A percentile compares a stretch with the other conserved stretches of the same genome.
These are phyloP conservation scores for Poecilus cupreus DNA, from an alignment of 2,888 invertebrate genomes.

Conservation along the genomic window DNA sequence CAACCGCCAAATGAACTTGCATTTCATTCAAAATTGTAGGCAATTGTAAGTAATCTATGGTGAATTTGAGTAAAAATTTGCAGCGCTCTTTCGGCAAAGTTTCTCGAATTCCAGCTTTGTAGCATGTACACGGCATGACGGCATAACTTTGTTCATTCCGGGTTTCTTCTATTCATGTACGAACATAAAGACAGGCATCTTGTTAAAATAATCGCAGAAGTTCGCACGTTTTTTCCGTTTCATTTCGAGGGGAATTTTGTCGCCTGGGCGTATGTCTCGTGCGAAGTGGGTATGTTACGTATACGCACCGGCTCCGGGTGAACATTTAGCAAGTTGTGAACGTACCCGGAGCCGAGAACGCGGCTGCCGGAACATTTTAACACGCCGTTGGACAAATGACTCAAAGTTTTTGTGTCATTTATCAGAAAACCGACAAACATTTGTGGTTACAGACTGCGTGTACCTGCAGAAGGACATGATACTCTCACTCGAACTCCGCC, in stretches of 20 bases:
- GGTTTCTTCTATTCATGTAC: constrained; percentile 40
- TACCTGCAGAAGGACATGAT: constrained; percentile 16
- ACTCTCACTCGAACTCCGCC: background rate
- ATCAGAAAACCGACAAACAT: constrained; percentile 58
- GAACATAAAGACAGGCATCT: constrained; percentile 51
- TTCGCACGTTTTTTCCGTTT: constrained; percentile 42
- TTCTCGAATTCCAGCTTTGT: background rate
- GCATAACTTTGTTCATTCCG: constrained; percentile 29
- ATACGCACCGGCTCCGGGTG: background rate
- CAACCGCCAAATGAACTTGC: background rate
- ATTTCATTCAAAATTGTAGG: background rate
- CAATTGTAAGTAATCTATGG: too few relatives aligned
- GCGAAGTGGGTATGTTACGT: background rate
- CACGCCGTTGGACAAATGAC: constrained; percentile 59
- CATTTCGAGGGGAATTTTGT: background rate
- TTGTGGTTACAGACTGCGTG: constrained; percentile 13
- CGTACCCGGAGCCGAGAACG: background rate
- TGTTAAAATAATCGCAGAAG: constrained; percentile 50
- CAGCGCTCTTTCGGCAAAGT: background rate
- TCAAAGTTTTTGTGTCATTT: constrained; percentile 58
- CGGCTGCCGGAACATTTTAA: constrained; percentile 51
- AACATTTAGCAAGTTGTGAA: constrained; percentile 48
- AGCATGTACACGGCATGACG: background rate
- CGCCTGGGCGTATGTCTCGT: background rate
- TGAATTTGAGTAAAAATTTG: background rate